A percentile compares a stretch with the other conserved stretches of the same genome.
phyloP scores from a whole-genome alignment of 2,113 vertebrate genomes.

The Elachura formosa region DNA sequence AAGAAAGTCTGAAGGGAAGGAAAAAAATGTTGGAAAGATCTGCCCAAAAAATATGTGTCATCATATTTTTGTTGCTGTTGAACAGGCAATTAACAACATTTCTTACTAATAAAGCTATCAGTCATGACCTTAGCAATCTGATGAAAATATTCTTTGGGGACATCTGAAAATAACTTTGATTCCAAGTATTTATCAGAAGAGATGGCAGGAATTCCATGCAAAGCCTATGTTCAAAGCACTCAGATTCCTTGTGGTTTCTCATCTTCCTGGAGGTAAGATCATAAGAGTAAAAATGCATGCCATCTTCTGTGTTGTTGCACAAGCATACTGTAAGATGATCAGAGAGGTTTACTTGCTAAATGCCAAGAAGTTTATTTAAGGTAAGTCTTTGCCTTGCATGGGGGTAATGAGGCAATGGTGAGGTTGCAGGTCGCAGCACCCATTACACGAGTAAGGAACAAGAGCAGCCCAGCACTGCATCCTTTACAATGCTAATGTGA shows the following conservation, averaged over 20 bases:
- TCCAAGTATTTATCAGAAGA: neutral
- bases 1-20: neutral
- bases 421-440: neutral
- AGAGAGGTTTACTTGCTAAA: neutral
- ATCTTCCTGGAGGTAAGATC: slow-evolving; percentile 32
- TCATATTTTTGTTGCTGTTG: neutral
- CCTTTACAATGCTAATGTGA: neutral
- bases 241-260: slow-evolving; percentile 36
- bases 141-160: neutral
- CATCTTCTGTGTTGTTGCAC: neutral
- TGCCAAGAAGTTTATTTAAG: slow-evolving; percentile 10
- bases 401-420: neutral
- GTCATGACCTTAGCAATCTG: neutral
- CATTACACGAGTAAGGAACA: neutral
- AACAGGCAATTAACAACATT: neutral
- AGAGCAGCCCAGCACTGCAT: neutral
- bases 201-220: neutral
- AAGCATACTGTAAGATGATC: neutral
- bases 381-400: neutral
- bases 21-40: neutral
- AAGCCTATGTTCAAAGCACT: neutral
- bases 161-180: slow-evolving; percentile 37
- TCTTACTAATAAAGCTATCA: slow-evolving; percentile 9
- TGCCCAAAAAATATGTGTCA: neutral
- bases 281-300: neutral